phyloP scores from a whole-genome alignment of 2,113 vertebrate genomes.

The Corythoichthys intestinalis region DNA sequence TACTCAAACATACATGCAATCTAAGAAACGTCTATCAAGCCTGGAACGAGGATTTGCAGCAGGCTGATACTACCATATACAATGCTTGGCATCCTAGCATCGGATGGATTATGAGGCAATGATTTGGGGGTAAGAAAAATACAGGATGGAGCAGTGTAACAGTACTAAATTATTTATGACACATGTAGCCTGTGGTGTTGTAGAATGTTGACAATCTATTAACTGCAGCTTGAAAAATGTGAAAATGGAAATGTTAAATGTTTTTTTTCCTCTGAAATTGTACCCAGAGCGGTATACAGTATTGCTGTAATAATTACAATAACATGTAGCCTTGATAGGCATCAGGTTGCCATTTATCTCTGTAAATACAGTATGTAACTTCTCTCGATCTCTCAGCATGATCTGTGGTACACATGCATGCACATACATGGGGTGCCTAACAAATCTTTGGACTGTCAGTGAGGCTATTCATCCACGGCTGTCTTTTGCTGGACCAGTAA shows the following conservation, averaged over 20 bases:
- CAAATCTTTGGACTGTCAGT: slow-evolving; percentile 12
- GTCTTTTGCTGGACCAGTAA: slow-evolving; percentile 59
- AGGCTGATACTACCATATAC: slow-evolving; percentile 10
- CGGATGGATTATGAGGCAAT: slow-evolving; percentile 15
- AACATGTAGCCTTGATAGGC: background rate
- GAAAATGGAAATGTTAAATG: slow-evolving; percentile 24
- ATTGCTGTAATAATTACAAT: slow-evolving; percentile 24
- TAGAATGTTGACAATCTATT: slow-evolving; percentile 24
- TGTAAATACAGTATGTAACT: slow-evolving; percentile 12
- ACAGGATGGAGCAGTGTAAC: slow-evolving; percentile 16
- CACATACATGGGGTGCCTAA: background rate
- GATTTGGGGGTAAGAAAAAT: slow-evolving; percentile 14
- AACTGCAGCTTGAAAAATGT: background rate
- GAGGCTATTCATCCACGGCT: slow-evolving; percentile 52
- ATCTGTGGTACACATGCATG: background rate
- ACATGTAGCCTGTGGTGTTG: slow-evolving; percentile 2
- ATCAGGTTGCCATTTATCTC: slow-evolving; percentile 15
- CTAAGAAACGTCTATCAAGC: background rate
- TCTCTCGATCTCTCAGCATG: slow-evolving; percentile 4
- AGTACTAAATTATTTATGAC: slow-evolving; percentile 37
- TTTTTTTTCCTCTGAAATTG: slow-evolving; percentile 17
- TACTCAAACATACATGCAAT: too few relatives aligned
- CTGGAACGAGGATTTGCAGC: slow-evolving; percentile 2
- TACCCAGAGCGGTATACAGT: too few relatives aligned
- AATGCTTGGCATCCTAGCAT: background rate